These are phyloP conservation scores for Ciconia boyciana DNA, from an alignment of 2,113 vertebrate species.

Conservation along the genomic window DNA sequence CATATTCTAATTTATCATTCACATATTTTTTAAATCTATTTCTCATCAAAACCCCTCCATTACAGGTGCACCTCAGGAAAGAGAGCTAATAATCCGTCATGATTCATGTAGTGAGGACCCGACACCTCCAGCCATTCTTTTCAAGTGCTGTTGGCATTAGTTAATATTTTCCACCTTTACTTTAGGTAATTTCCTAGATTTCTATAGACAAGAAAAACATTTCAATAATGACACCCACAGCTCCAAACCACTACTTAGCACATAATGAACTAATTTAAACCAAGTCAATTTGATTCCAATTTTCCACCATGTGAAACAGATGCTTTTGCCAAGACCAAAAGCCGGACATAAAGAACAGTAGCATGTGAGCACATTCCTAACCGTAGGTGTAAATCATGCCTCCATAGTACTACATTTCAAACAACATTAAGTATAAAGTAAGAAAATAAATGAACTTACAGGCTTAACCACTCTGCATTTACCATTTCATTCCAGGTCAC, in stretches of 20 bases:
- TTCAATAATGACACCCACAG: constrained; percentile 48
- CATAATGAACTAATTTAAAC: constrained; percentile 67
- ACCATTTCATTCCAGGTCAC: neutral
- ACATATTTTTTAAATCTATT: neutral
- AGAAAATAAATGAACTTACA: neutral
- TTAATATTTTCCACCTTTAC: constrained; percentile 58
- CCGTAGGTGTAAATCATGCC: constrained; percentile 2
- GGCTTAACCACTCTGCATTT: neutral
- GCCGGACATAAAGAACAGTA: neutral
- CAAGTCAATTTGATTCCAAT: constrained; percentile 18
- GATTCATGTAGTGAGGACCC: constrained; percentile 31
- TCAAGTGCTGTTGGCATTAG: constrained; percentile 25
- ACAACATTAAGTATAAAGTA: neutral
- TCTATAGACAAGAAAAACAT: constrained; percentile 55
- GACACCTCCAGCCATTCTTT: constrained; percentile 37
- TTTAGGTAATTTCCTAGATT: constrained; percentile 48
- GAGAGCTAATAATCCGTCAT: constrained; percentile 10
- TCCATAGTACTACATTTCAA: neutral
- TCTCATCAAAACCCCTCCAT: neutral
- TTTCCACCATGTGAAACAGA: constrained; percentile 11
- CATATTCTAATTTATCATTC: neutral
- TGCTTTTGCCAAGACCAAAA: constrained; percentile 22
- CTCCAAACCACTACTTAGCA: constrained; percentile 61
- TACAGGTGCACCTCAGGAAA: constrained; percentile 24
- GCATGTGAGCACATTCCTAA: neutral